Conservation (phyloP, 2,888 invertebrate species). For the Drosophila ochracea region DNA sequence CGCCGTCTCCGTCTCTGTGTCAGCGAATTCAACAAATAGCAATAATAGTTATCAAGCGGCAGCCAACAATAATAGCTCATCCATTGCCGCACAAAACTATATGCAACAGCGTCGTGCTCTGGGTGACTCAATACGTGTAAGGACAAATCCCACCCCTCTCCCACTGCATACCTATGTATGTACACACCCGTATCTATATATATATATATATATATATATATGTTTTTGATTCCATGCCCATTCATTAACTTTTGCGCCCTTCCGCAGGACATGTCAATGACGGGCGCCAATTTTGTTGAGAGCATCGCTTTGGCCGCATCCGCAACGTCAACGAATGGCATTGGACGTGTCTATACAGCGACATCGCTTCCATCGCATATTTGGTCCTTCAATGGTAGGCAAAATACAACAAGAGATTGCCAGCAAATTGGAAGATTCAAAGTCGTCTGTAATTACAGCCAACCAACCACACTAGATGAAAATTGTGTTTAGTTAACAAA, state of each 20-base stretch:
- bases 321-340: slow-evolving; percentile 84
- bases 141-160: slow-evolving; percentile 21
- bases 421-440: background rate
- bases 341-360: slow-evolving; percentile 93
- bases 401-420: background rate
- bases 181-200: background rate
- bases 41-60: slow-evolving; percentile 63
- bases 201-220: background rate
- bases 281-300: slow-evolving; percentile 83
- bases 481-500: background rate
- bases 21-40: slow-evolving; percentile 71
- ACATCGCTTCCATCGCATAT: slow-evolving; percentile 96
- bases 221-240: background rate
- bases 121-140: slow-evolving; percentile 75
- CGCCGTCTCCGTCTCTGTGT: slow-evolving; percentile 62
- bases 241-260: background rate
- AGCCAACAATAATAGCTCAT: slow-evolving; percentile 74
- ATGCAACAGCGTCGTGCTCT: slow-evolving; percentile 74
- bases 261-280: slow-evolving; percentile 77
- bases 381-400: slow-evolving; percentile 95
- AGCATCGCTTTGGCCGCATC: slow-evolving; percentile 84
- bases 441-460: background rate
- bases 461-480: background rate
- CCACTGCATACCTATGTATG: background rate
- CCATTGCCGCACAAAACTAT: slow-evolving; percentile 66